Percentiles rank a stretch among this genome's conserved stretches.
phyloP scores from a whole-genome alignment of 2,797 vertebrate species.

The Intellagama lesueurii region DNA sequence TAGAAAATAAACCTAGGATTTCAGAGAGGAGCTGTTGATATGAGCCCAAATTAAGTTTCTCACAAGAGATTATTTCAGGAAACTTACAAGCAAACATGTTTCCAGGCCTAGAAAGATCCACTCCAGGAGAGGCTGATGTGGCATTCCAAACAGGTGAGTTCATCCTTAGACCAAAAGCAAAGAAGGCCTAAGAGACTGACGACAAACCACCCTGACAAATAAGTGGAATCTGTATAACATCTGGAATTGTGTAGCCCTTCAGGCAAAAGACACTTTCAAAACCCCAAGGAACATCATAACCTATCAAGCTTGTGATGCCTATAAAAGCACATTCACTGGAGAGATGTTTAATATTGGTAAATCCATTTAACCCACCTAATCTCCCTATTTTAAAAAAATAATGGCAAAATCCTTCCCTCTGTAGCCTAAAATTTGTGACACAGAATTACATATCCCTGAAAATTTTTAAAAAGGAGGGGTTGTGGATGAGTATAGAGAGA shows the following conservation, averaged over 20 bases:
- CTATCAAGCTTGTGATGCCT: conserved; percentile 9
- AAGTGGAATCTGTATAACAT: conserved; percentile 41
- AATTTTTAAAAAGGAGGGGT: background rate
- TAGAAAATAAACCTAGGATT: conserved; percentile 19
- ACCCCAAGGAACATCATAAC: conserved; percentile 23
- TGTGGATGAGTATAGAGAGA: background rate
- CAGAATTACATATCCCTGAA: background rate
- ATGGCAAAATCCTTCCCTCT: background rate
- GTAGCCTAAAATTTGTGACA: background rate
- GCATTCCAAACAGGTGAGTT: conserved; percentile 19
- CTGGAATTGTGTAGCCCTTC: conserved; percentile 43
- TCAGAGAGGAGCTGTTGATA: background rate
- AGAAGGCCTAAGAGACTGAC: conserved; percentile 18
- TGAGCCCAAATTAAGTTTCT: background rate
- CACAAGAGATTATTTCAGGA: conserved; percentile 13
- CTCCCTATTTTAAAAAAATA: background rate
- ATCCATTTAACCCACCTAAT: conserved; percentile 8
- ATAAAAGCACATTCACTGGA: conserved; percentile 21
- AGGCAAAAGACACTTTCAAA: conserved; percentile 44
- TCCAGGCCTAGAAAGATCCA: background rate
- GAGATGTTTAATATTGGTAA: conserved; percentile 22
- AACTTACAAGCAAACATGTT: background rate
- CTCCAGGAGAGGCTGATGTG: background rate
- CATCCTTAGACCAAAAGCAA: conserved; percentile 11
- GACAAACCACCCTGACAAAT: conserved; percentile 31